Base-by-base conservation (phyloP, 2,113 vertebrate species). In the Misgurnus anguillicaudatus region DNA sequence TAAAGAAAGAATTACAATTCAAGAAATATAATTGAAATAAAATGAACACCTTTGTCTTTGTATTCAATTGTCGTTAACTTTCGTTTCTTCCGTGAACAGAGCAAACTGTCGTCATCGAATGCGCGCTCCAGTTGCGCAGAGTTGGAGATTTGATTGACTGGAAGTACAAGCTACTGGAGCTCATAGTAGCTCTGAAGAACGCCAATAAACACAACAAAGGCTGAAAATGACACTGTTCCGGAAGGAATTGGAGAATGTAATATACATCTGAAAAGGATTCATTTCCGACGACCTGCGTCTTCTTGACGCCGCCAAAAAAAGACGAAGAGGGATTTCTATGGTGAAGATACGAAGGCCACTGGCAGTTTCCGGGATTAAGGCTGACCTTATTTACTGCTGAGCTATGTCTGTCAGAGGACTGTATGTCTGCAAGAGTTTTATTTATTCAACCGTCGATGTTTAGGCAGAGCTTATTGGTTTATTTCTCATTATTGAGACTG, bases 51-150 rank as follows among this genome's bases (percentile, higher is more conserved):
- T 5, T 17, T 70, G 4, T 31, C 13, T 14, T 38, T 8, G 9
- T 17, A 36, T 2, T 17, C 51, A 70, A 31, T 31, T 31, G 24
- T 31, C 24, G 24, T 16, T 55, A 13, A 69, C 45, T 74, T 31
- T 47, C 72, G 41, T 2, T 76, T 19, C 1, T 65, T 13, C 2
- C 73, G 8, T 5, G n/a, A 16, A 39, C 60, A 76, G 74, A 76
- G 31, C 31, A 53, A 53, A 6, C 24, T 24, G 47, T 16, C 4
- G 17, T 16, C 3, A 6, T 39, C 45, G 74, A 76, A 45, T 76
- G 74, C 61, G 74, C 74, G 17, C 45, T 14, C 6, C 45, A 76
- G 74, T 19, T 76, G 74, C 74, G 74, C 10, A 65, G 6, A 38
- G 6, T 76, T 5, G 74, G 74, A 51, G 74, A 76, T 41, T 9